Evolutionary conservation across 1,140 invertebrate species (phyloP).

Genomic region (Polypedilum pembai): DNA sequence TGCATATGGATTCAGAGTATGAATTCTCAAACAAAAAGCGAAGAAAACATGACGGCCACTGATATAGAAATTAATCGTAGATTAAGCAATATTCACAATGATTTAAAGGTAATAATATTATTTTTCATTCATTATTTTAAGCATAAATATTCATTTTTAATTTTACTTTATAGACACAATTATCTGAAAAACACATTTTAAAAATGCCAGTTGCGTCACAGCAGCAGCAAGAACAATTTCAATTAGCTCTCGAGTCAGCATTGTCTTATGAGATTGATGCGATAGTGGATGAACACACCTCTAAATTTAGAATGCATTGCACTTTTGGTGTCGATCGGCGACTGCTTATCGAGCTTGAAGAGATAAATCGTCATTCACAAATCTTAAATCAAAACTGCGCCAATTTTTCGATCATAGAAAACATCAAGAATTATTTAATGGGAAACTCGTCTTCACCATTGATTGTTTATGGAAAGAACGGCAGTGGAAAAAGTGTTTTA

Average conservation of each 20-base stretch:
- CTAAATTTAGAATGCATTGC: conserved; percentile 40
- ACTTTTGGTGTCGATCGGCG: conserved; percentile 42
- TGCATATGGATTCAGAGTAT: conserved; percentile 63
- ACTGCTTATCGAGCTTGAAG: conserved; percentile 47
- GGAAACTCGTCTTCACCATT: conserved; percentile 55
- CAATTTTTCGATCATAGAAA: conserved; percentile 46
- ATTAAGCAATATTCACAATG: conserved; percentile 59
- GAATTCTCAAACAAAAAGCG: conserved; percentile 44
- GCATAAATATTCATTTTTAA: too few relatives aligned
- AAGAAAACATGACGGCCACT: conserved; percentile 43
- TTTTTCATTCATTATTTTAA: neutral
- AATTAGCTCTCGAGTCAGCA: conserved; percentile 47
- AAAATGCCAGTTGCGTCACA: conserved; percentile 54
- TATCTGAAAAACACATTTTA: conserved; percentile 55
- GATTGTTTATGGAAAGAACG: conserved; percentile 65
- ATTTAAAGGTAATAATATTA: conserved; percentile 60
- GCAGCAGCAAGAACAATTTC: conserved; percentile 54
- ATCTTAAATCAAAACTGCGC: conserved; percentile 41
- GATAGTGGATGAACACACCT: conserved; percentile 51
- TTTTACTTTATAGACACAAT: conserved; percentile 47
- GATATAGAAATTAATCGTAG: conserved; percentile 55
- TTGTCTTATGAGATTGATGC: conserved; percentile 45
- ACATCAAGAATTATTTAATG: conserved; percentile 63
- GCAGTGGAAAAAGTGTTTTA: conserved; percentile 73
- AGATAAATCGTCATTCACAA: conserved; percentile 56